Evolutionary conservation across 2,797 vertebrate genomes (phyloP), one percentile per base, ranked within the genome.

Genomic region (Sebastes dallii): DNA sequence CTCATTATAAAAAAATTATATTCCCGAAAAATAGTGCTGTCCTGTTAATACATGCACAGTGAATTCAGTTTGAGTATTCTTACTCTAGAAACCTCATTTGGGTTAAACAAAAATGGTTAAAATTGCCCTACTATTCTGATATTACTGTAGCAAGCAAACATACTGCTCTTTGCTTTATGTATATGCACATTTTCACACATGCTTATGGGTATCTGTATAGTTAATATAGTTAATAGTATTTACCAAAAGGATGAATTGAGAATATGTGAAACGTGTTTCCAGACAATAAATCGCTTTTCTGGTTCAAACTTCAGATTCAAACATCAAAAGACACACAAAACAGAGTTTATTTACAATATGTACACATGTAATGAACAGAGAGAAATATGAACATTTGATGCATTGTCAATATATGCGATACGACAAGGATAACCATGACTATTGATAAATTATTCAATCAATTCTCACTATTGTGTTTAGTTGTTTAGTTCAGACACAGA

Each of bases 231-330:
- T 42, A 42, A 29, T 3, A 54, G 46, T 32, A 22, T n/a, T 67
- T 8, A 67, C 7, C 30, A 1, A 0, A 42, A 42, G 0, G 39
- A 42, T 16, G 6, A 42, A 42, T 42, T 42, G 14, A 8, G 1
- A 29, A 67, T 10, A 29, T 11, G n/a, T 4, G 0, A 52, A 52
- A 30, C 0, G 25, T n/a, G 46, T 66, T 22, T 32, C 7, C 12
- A 55, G n/a, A 24, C n/a, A 24, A 24, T 10, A 56, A 29, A 1
- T 22, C 13, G 0, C 61, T 39, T 36, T 62, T 13, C 32, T 22
- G 32, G n/a, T 36, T 36, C n/a, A 36, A 39, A 70, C 5, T 20
- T 55, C 12, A 24, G 20, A 52, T 69, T 69, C 5, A 25, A 29
- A 8, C 12, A 22, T 55, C 3, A 34, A 56, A 22, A 12, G 22